phyloP scores from a whole-genome alignment of 2,888 invertebrate species.

The Agrypnus murinus region DNA sequence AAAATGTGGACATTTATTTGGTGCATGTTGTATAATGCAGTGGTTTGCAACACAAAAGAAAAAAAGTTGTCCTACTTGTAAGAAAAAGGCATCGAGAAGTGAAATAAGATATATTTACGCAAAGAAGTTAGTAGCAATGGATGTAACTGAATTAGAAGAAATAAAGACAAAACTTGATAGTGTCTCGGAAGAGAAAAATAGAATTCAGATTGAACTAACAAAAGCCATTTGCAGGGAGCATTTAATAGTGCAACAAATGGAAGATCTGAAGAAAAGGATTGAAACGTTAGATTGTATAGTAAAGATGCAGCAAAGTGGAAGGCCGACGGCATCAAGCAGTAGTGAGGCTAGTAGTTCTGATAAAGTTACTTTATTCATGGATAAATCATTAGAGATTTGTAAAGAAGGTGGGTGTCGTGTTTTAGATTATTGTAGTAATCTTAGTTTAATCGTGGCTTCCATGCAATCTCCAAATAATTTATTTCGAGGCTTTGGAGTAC shows the following conservation, averaged over 20 bases:
- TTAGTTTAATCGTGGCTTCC: slow-evolving; percentile 82
- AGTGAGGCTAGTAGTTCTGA: slow-evolving; percentile 28
- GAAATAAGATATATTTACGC: slow-evolving; percentile 80
- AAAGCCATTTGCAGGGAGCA: slow-evolving; percentile 57
- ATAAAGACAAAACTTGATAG: slow-evolving; percentile 77
- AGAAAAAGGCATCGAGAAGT: slow-evolving; percentile 72
- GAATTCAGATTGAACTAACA: slow-evolving; percentile 78
- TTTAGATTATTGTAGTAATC: slow-evolving; percentile 79
- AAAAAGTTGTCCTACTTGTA: slow-evolving; percentile 92
- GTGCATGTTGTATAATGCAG: slow-evolving; percentile 83
- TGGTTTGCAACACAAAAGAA: slow-evolving; percentile 79
- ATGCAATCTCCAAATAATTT: slow-evolving; percentile 81
- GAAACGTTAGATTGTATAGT: slow-evolving; percentile 41
- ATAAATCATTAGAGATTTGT: slow-evolving; percentile 79
- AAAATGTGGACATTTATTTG: slow-evolving; percentile 95
- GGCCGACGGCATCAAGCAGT: background rate
- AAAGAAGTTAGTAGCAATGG: slow-evolving; percentile 82
- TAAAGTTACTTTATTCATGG: slow-evolving; percentile 72
- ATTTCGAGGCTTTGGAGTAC: slow-evolving; percentile 87
- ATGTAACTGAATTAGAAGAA: slow-evolving; percentile 84
- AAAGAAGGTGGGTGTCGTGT: slow-evolving; percentile 87
- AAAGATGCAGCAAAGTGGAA: background rate
- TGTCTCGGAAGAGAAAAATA: slow-evolving; percentile 75
- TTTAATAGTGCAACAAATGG: slow-evolving; percentile 68
- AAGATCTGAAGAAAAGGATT: slow-evolving; percentile 62